A percentile compares a stretch with the other conserved stretches of the same genome.
Conservation (phyloP, 2,797 vertebrate species). For the Sciurus vulgaris region DNA sequence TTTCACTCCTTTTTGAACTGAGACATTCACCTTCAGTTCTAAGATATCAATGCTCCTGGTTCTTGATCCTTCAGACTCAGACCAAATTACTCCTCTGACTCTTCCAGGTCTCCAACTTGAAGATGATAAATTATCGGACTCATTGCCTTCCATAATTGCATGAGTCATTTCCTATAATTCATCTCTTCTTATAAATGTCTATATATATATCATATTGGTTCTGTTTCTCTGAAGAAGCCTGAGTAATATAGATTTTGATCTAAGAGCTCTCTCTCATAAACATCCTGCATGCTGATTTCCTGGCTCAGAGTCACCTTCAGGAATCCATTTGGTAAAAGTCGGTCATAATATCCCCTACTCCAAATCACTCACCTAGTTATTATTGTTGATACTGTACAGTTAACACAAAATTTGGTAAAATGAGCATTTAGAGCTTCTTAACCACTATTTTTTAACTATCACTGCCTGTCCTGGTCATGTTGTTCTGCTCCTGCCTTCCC, state of each 20-base stretch:
- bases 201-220: neutral
- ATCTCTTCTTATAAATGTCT: neutral
- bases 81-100: neutral
- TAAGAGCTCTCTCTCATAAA: neutral
- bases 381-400: neutral
- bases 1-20: neutral
- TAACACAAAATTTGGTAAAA: slow-evolving; percentile 31
- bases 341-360: neutral
- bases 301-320: neutral
- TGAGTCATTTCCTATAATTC: neutral
- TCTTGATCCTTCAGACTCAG: neutral
- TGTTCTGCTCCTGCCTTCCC: neutral
- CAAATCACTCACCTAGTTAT: neutral
- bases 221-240: neutral
- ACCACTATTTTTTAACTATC: neutral
- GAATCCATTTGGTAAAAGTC: neutral
- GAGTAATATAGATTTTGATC: neutral
- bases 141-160: neutral
- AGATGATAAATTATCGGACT: neutral
- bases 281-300: neutral
- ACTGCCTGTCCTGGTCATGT: neutral
- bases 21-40: neutral
- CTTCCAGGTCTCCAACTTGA: neutral
- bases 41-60: neutral
- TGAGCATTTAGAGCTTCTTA: neutral